Evolutionary conservation across 2,888 invertebrate genomes (phyloP), one percentile per base, ranked within the genome.

Genomic region (Allygus modestus): DNA sequence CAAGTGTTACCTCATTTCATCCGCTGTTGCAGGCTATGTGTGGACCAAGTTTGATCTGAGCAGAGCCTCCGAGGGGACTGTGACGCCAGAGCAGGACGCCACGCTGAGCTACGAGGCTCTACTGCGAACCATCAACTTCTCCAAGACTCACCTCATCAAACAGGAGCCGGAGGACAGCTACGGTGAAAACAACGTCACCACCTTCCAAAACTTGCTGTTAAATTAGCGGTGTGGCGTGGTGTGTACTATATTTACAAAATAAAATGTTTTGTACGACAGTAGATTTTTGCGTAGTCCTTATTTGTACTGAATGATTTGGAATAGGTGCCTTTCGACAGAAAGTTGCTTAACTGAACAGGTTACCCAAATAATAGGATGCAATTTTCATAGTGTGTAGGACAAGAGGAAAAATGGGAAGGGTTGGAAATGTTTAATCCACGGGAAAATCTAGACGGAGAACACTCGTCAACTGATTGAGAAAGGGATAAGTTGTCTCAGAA

Each of bases 1-100:
- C 37, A 37, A 37, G 37, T 37, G 37, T 37, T 37, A 7, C 37
- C 37, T n/a, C n/a, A n/a, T n/a, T n/a, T 37, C 37, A 37, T 37
- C 7, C 11, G 37, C 11, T 7, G 2, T 54, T 54, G 5, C 15
- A 79, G 79, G 79, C 20, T 96, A 96, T 89, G 94, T 94, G 87
- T 94, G 94, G 92, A 93, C 93, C 87, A 93, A 93, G 89, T 94
- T 94, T 90, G 94, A 94, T 90, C 93, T 94, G 31, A 79, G 79
- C 17, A 5, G 79, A 37, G 79, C 79, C 7, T 23, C 28, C 17
- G 79, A 79, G 33, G n/a, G 20, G 17, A 23, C 28, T n/a, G 31
- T 17, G 37, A 2, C 46, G 17, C 79, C 79, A 12, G 93, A 93
- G 88, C 91, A 90, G 87, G 94, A 94, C 89, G 93, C 95, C 0